Conservation (phyloP, 2,113 vertebrate genomes). For the Neolamprologus sp. region DNA sequence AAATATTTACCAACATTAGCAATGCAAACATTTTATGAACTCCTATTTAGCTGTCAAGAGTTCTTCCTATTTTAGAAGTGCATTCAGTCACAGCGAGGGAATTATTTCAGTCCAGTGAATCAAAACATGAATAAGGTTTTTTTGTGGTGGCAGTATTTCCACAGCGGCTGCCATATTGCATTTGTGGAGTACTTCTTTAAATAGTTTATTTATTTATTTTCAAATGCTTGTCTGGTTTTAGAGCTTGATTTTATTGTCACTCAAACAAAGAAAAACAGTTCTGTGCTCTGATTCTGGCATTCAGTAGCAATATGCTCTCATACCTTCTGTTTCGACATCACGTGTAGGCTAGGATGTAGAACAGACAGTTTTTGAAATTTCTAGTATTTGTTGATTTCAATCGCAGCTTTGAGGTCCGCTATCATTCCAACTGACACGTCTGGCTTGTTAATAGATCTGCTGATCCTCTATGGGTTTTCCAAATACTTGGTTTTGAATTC, state of each 20-base stretch:
- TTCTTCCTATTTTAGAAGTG: neutral
- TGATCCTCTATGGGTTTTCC: neutral
- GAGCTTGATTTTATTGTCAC: neutral
- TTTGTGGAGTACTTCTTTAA: neutral
- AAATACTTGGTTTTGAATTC: neutral
- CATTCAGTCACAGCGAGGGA: neutral
- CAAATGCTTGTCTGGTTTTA: neutral
- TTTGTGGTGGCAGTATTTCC: conserved; percentile 9
- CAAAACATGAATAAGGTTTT: neutral
- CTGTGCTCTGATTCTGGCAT: neutral
- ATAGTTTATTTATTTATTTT: neutral
- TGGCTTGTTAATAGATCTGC: neutral
- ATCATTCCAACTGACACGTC: neutral
- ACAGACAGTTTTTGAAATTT: neutral
- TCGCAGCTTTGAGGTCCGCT: neutral
- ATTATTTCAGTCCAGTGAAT: neutral
- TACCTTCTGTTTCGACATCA: neutral
- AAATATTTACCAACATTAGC: conserved; percentile 48
- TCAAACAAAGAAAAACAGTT: neutral
- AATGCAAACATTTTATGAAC: conserved; percentile 46
- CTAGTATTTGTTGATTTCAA: neutral
- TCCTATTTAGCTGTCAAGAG: conserved; percentile 12
- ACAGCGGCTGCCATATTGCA: neutral
- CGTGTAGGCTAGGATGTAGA: neutral
- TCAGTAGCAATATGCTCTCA: neutral